A percentile compares a stretch with the other conserved stretches of the same genome.
Conservation (phyloP, 2,797 vertebrate species). For the Alauda arvensis region DNA sequence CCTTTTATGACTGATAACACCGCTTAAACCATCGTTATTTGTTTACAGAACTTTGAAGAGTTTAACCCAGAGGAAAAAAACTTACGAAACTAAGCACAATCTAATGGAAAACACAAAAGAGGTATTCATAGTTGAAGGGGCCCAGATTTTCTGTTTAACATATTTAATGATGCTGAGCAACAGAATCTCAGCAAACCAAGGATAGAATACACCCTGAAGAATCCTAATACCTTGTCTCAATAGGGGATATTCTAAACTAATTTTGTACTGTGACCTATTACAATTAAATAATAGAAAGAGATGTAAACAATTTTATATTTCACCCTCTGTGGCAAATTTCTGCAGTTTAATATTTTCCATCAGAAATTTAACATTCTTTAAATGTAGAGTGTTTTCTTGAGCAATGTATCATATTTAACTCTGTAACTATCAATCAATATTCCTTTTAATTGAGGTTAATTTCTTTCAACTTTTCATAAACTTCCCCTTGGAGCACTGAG, state of each 20-base stretch:
- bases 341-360: conserved; percentile 53
- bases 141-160: conserved; percentile 11
- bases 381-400: conserved; percentile 62
- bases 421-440: conserved; percentile 68
- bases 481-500: conserved; percentile 31
- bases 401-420: conserved; percentile 69
- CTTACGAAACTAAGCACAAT: not conserved
- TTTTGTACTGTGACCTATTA: conserved; percentile 41
- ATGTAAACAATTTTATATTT: conserved; percentile 52
- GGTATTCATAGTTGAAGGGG: not conserved
- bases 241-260: conserved; percentile 13
- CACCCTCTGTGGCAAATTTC: conserved; percentile 31
- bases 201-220: conserved; percentile 21
- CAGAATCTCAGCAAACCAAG: conserved; percentile 35
- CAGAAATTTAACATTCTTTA: conserved; percentile 72
- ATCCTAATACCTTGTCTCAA: conserved; percentile 28
- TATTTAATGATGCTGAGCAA: conserved; percentile 56
- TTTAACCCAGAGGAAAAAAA: not conserved
- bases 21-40: not conserved
- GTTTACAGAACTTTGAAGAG: not conserved
- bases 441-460: conserved; percentile 76
- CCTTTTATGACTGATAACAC: not conserved
- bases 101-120: not conserved
- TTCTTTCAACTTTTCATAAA: conserved; percentile 72
- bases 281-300: conserved; percentile 12